Percentiles rank a stretch among this genome's conserved stretches.
Conservation (phyloP, 2,888 invertebrate genomes). For the Anthrax anthrax region DNA sequence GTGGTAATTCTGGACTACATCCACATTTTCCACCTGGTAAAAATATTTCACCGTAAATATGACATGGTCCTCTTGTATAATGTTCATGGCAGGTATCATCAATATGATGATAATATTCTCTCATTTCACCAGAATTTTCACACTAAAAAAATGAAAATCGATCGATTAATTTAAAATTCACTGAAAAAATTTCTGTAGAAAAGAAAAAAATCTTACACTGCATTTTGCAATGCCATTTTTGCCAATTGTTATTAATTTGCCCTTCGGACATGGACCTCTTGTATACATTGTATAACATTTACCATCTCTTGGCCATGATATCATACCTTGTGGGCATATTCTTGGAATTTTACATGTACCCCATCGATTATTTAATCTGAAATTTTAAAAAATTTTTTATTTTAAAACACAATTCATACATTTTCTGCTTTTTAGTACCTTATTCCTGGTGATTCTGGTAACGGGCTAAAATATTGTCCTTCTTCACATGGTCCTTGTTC, state of each 20-base stretch:
- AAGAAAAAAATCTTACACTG: constrained; percentile 32
- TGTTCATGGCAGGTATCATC: constrained; percentile 65
- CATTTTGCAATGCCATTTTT: constrained; percentile 51
- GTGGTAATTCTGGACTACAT: constrained; percentile 54
- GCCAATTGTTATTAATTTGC: constrained; percentile 49
- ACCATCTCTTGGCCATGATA: constrained; percentile 64
- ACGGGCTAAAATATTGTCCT: constrained; percentile 64
- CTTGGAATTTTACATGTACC: constrained; percentile 56
- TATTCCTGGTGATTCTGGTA: constrained; percentile 25
- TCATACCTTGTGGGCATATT: constrained; percentile 46
- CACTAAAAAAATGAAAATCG: constrained; percentile 34
- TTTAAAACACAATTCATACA: background rate
- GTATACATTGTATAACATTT: constrained; percentile 58
- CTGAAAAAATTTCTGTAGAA: background rate
- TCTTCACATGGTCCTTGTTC: constrained; percentile 55
- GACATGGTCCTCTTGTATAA: constrained; percentile 67
- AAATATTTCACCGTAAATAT: constrained; percentile 59
- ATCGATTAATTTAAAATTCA: too few relatives aligned
- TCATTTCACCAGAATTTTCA: constrained; percentile 36
- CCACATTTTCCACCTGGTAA: constrained; percentile 58
- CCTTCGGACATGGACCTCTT: constrained; percentile 63
- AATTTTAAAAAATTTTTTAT: background rate
- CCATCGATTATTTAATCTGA: constrained; percentile 46
- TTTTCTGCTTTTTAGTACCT: constrained; percentile 8
- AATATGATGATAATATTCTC: constrained; percentile 42